Evolutionary conservation across 2,113 vertebrate species (phyloP).

Genomic region (Centropus bengalensis): DNA sequence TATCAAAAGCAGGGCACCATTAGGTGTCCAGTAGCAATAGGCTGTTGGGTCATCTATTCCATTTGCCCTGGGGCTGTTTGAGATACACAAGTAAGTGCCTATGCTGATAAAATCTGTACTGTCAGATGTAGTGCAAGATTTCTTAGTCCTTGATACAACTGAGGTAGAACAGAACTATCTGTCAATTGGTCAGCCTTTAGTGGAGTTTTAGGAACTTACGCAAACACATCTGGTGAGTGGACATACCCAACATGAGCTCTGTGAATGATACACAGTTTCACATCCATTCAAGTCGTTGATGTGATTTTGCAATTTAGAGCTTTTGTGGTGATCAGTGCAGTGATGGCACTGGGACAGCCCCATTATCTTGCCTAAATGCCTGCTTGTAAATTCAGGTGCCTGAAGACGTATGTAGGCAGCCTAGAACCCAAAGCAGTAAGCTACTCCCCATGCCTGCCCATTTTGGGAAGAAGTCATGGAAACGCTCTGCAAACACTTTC

Average conservation of each 20-base stretch:
- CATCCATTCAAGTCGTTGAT: neutral
- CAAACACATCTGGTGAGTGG: neutral
- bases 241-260: neutral
- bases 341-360: neutral
- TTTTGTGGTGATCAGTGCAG: neutral
- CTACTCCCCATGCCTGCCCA: rapidly evolving
- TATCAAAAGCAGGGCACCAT: neutral
- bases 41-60: neutral
- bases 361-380: rapidly evolving
- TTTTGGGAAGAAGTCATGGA: neutral
- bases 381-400: neutral
- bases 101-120: neutral
- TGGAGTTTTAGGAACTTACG: neutral
- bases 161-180: neutral
- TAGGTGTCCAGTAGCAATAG: neutral
- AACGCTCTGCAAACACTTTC: neutral
- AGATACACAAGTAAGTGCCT: neutral
- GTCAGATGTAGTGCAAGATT: neutral
- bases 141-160: neutral
- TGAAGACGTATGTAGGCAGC: neutral
- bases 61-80: neutral
- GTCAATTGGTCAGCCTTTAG: neutral
- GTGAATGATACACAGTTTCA: neutral
- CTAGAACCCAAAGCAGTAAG: neutral
- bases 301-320: neutral